Conservation (phyloP, 2,888 invertebrate species). For the Andrena praecox region DNA sequence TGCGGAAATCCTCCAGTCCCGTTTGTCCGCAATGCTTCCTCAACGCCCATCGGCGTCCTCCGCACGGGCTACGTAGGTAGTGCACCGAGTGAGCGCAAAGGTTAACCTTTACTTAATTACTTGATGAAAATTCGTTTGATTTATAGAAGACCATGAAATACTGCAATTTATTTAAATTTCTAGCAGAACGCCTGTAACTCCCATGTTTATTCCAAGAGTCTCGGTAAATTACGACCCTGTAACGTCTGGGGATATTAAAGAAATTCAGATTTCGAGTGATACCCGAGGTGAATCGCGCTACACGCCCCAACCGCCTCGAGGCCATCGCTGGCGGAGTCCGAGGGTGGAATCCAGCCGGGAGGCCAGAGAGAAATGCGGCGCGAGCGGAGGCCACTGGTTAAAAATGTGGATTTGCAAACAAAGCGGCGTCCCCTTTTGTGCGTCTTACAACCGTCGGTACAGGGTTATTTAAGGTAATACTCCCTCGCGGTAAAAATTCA, state of each 20-base stretch:
- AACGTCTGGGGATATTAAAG: not conserved
- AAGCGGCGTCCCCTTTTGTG: slow-evolving; percentile 29
- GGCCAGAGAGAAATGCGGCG: slow-evolving; percentile 2
- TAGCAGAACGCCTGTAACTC: too few relatives aligned
- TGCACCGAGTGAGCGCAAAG: too few relatives aligned
- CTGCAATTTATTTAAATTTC: too few relatives aligned
- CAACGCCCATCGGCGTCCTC: too few relatives aligned
- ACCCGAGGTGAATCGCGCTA: not conserved
- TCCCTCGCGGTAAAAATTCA: slow-evolving; percentile 63
- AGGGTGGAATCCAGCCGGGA: not conserved
- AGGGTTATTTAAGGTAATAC: slow-evolving; percentile 34
- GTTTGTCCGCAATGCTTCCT: too few relatives aligned
- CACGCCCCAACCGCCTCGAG: not conserved
- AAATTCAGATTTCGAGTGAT: not conserved
- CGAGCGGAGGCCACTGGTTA: slow-evolving; percentile 5
- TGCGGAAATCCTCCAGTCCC: too few relatives aligned
- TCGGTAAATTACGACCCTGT: too few relatives aligned
- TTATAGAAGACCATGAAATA: too few relatives aligned
- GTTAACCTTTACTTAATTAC: too few relatives aligned
- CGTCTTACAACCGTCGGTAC: slow-evolving; percentile 24
- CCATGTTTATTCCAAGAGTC: too few relatives aligned
- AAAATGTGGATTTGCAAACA: slow-evolving; percentile 21
- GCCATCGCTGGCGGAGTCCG: not conserved
- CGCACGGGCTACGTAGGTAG: too few relatives aligned
- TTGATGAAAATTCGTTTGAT: too few relatives aligned